phyloP scores from a whole-genome alignment of 2,113 vertebrate genomes.

The Hyla sarda region DNA sequence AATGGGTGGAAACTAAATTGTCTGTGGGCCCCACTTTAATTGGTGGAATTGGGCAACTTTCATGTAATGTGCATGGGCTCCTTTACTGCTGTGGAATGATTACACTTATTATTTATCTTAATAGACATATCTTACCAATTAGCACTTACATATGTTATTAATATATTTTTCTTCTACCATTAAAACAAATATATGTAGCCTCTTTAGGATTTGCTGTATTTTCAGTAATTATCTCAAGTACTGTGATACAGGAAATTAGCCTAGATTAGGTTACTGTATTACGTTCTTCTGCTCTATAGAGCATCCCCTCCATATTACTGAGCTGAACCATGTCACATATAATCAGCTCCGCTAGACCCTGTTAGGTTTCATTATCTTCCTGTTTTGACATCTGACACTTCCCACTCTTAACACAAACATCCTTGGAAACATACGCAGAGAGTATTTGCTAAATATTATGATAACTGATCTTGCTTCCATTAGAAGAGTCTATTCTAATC shows the following conservation, averaged over 20 bases:
- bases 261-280: not conserved
- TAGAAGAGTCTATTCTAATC: conserved; percentile 33
- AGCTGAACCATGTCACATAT: not conserved
- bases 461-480: conserved; percentile 35
- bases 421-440: not conserved
- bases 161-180: not conserved
- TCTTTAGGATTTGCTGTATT: not conserved
- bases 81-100: too few relatives aligned
- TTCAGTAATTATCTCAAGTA: not conserved
- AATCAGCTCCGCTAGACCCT: not conserved
- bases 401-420: not conserved
- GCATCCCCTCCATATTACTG: not conserved
- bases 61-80: too few relatives aligned
- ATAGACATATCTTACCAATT: too few relatives aligned
- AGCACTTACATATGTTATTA: too few relatives aligned
- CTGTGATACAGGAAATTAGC: not conserved
- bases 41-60: too few relatives aligned
- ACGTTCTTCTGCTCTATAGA: not conserved
- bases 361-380: conserved; percentile 28
- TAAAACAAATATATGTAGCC: not conserved
- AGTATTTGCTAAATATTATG: conserved; percentile 21
- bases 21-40: too few relatives aligned
- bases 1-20: too few relatives aligned
- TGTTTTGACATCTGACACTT: conserved; percentile 24
- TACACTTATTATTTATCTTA: too few relatives aligned